Evolutionary conservation across 92 coral and sea anemone genomes (phyloP).

Genomic region (Umimayanthus chanpuru): DNA sequence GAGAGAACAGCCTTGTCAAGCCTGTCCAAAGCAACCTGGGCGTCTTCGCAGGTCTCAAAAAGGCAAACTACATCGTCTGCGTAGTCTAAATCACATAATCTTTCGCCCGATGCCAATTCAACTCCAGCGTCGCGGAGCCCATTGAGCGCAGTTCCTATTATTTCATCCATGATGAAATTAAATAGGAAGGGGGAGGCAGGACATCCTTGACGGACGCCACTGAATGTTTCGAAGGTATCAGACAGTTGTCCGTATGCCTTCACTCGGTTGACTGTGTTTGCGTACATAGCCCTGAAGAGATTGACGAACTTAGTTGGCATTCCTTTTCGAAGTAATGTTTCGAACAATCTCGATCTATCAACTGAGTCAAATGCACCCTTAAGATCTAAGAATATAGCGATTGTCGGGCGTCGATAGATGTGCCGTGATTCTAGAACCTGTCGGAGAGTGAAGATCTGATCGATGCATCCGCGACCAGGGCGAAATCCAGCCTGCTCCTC

Average conservation of each 20-base stretch:
- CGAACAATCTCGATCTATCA: too few relatives aligned
- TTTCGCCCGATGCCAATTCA: background rate
- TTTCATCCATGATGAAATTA: too few relatives aligned
- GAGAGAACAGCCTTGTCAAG: background rate
- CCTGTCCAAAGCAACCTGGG: background rate
- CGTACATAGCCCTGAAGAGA: fast-evolving
- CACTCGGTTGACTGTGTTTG: fast-evolving
- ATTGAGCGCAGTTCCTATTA: fast-evolving
- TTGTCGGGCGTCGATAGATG: too few relatives aligned
- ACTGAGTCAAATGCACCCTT: too few relatives aligned
- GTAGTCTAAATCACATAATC: background rate
- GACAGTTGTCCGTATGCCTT: too few relatives aligned
- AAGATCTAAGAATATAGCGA: too few relatives aligned
- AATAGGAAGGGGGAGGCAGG: too few relatives aligned
- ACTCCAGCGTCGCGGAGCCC: background rate
- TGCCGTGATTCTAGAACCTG: background rate
- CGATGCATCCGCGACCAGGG: background rate
- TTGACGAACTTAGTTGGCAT: too few relatives aligned
- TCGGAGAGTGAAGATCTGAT: too few relatives aligned
- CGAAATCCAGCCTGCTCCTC: background rate
- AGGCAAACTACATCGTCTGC: background rate
- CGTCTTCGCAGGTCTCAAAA: background rate
- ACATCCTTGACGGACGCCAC: too few relatives aligned
- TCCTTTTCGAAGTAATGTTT: fast-evolving
- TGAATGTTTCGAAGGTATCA: too few relatives aligned